Conservation (phyloP, 2,113 vertebrate genomes). For the Myrmophylax atrothorax region DNA sequence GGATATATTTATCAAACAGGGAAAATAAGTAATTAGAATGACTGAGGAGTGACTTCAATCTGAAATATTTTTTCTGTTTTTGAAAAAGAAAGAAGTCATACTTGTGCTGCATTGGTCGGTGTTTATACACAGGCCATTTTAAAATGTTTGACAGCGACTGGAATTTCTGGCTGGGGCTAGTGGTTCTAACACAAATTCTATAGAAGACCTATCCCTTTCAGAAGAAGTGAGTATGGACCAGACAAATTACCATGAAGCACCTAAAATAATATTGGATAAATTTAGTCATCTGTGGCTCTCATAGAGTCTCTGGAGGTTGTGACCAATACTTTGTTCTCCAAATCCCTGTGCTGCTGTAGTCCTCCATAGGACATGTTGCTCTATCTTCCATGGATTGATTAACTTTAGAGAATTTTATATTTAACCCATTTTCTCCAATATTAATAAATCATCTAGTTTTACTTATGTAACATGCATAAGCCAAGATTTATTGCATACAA, state of each 20-base stretch:
- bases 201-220: background rate
- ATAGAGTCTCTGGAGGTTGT: background rate
- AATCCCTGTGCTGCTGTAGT: background rate
- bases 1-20: background rate
- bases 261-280: background rate
- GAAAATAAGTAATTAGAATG: background rate
- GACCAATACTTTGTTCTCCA: background rate
- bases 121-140: background rate
- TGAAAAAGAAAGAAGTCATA: background rate
- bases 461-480: background rate
- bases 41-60: background rate
- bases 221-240: background rate
- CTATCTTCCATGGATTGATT: background rate
- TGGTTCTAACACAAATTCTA: background rate
- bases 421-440: background rate
- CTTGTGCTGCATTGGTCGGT: background rate
- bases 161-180: background rate
- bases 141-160: background rate
- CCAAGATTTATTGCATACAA: background rate
- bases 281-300: background rate
- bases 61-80: background rate
- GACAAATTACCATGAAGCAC: background rate
- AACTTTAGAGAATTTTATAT: background rate
- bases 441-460: background rate
- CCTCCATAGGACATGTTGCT: background rate